Conservation (phyloP, 2,113 vertebrate genomes). For the Cygnus buccinator region DNA sequence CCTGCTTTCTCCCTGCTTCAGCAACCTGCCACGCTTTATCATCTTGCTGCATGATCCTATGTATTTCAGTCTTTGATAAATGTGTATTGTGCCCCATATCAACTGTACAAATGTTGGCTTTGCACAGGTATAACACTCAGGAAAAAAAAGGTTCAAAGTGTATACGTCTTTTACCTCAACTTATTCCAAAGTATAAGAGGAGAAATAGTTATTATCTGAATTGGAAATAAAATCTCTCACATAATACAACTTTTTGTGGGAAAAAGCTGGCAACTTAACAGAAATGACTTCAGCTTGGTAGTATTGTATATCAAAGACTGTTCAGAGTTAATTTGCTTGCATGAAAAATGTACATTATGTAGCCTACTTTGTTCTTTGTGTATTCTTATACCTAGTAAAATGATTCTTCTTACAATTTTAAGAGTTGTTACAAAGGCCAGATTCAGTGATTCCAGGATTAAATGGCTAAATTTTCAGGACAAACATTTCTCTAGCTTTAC, state of each 20-base stretch:
- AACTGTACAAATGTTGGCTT: slow-evolving; percentile 78
- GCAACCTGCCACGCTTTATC: slow-evolving; percentile 81
- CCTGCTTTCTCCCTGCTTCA: slow-evolving; percentile 81
- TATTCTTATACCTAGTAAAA: slow-evolving; percentile 50
- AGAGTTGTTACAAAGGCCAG: slow-evolving; percentile 32
- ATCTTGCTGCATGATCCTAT: slow-evolving; percentile 82
- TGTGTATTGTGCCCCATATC: slow-evolving; percentile 80
- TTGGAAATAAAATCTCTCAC: slow-evolving; percentile 68
- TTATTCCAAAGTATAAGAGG: slow-evolving; percentile 60
- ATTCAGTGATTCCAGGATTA: slow-evolving; percentile 13
- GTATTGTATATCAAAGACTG: slow-evolving; percentile 83
- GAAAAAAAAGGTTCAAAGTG: slow-evolving; percentile 63
- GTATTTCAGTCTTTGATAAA: slow-evolving; percentile 86
- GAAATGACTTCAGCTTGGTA: slow-evolving; percentile 68
- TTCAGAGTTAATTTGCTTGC: slow-evolving; percentile 70
- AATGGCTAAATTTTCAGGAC: background rate
- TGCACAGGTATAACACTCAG: slow-evolving; percentile 73
- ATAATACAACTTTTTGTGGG: slow-evolving; percentile 33
- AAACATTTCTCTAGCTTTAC: background rate
- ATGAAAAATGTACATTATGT: slow-evolving; percentile 61
- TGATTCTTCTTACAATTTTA: slow-evolving; percentile 35
- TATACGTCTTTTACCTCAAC: slow-evolving; percentile 34
- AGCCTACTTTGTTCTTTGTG: slow-evolving; percentile 63
- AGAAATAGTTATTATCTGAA: slow-evolving; percentile 59
- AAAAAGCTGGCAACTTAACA: slow-evolving; percentile 37